Evolutionary conservation across 2,113 vertebrate genomes (phyloP).

Genomic region (Eleginops maclovinus): DNA sequence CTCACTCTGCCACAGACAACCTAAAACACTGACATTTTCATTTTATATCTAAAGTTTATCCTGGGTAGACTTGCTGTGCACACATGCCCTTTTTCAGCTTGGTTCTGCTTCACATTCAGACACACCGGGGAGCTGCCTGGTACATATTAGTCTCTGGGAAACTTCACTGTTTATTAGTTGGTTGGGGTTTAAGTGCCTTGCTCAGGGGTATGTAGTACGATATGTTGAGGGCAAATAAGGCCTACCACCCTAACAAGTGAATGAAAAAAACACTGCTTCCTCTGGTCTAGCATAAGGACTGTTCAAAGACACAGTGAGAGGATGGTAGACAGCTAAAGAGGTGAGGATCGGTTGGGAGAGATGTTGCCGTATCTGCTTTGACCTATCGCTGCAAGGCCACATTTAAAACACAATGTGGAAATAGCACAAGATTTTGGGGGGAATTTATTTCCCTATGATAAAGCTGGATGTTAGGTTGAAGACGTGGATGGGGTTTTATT

Average conservation of each 20-base stretch:
- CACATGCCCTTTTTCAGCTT: slow-evolving; percentile 70
- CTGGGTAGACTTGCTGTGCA: slow-evolving; percentile 63
- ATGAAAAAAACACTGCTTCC: slow-evolving; percentile 1
- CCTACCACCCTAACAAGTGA: slow-evolving; percentile 5
- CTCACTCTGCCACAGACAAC: slow-evolving; percentile 30
- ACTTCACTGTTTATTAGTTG: not conserved
- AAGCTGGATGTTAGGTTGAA: not conserved
- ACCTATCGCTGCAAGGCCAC: not conserved
- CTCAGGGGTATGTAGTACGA: slow-evolving; percentile 29
- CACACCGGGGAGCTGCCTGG: slow-evolving; percentile 48
- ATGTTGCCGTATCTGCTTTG: not conserved
- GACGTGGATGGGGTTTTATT: not conserved
- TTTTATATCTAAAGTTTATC: slow-evolving; percentile 69
- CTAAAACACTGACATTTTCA: slow-evolving; percentile 72
- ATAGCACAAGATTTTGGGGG: not conserved
- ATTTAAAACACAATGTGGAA: not conserved
- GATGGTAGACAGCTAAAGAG: not conserved
- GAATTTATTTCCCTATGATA: not conserved
- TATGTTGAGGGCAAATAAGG: slow-evolving; percentile 6
- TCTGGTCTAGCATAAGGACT: not conserved
- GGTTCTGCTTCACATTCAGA: slow-evolving; percentile 24
- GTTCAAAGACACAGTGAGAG: slow-evolving; percentile 17
- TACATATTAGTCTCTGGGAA: slow-evolving; percentile 49
- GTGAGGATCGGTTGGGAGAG: not conserved
- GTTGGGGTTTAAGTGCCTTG: slow-evolving; percentile 50